These are phyloP conservation scores for Drosophila repletoides DNA, from an alignment of 1,140 invertebrate species.

Conservation along the genomic window DNA sequence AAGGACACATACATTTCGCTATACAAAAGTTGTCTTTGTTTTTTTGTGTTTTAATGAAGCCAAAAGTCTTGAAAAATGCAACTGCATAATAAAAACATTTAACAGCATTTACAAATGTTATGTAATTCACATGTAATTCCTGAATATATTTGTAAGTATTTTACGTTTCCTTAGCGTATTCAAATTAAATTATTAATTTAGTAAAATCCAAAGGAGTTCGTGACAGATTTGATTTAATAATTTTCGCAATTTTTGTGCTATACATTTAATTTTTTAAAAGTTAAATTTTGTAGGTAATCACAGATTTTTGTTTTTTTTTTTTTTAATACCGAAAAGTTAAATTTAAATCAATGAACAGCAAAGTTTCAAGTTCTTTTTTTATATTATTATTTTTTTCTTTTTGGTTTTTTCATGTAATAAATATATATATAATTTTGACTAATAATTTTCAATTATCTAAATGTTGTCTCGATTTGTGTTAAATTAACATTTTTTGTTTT, in stretches of 20 bases:
- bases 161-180: constrained; percentile 23
- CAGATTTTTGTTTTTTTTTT: constrained; percentile 82
- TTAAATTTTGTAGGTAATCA: constrained; percentile 82
- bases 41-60: constrained; percentile 33
- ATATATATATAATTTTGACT: constrained; percentile 77
- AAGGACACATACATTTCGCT: neutral
- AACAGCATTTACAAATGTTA: constrained; percentile 27
- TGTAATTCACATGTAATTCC: neutral
- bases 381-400: constrained; percentile 41
- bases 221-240: constrained; percentile 37
- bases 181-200: constrained; percentile 11
- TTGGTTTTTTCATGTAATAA: constrained; percentile 31
- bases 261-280: constrained; percentile 72
- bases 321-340: constrained; percentile 77
- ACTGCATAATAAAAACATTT: constrained; percentile 52
- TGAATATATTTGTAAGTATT: constrained; percentile 6
- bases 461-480: constrained; percentile 46
- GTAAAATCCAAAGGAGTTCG: constrained; percentile 31
- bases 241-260: constrained; percentile 50
- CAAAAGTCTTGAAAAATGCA: constrained; percentile 66
- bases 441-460: constrained; percentile 81
- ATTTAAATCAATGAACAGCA: constrained; percentile 72
- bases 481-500: constrained; percentile 35
- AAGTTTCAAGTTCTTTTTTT: constrained; percentile 73
- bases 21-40: constrained; percentile 8